A percentile compares a stretch with the other conserved stretches of the same genome.
phyloP scores from a whole-genome alignment of 2,797 vertebrate genomes.

The Falco concolor region DNA sequence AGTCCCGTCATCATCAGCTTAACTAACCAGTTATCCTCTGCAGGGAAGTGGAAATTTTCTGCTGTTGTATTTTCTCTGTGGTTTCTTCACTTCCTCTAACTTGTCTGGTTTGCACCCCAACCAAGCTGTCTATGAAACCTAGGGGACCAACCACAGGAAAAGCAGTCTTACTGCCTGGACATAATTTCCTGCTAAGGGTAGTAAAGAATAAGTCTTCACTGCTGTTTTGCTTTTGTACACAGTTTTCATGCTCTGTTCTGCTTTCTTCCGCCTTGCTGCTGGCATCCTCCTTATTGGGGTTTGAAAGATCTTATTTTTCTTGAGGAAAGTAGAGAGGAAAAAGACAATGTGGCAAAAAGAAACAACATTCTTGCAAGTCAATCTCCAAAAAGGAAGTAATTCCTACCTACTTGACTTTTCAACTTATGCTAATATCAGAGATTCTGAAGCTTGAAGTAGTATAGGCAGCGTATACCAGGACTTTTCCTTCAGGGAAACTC shows the following conservation, averaged over 20 bases:
- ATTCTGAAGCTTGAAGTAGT: neutral
- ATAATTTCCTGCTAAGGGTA: neutral
- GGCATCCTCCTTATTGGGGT: neutral
- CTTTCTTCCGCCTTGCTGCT: neutral
- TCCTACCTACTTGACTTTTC: neutral
- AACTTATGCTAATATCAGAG: neutral
- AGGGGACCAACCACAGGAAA: neutral
- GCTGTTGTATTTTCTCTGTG: neutral
- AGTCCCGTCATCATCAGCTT: neutral
- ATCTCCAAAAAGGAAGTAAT: neutral
- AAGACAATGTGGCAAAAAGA: neutral
- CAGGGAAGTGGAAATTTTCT: neutral
- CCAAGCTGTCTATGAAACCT: neutral
- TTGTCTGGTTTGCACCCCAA: neutral
- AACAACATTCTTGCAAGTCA: neutral
- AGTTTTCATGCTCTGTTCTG: neutral
- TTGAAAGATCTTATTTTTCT: neutral
- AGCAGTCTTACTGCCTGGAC: neutral
- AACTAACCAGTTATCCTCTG: neutral
- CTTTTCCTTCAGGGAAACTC: slow-evolving; percentile 1
- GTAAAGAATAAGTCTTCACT: neutral
- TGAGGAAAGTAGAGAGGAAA: neutral
- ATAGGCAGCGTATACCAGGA: neutral
- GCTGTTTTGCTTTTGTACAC: neutral
- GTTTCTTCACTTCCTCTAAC: neutral